Evolutionary conservation across 2,888 invertebrate species (phyloP), one percentile per base, ranked within the genome.

Genomic region (Philhelius pedissequus): DNA sequence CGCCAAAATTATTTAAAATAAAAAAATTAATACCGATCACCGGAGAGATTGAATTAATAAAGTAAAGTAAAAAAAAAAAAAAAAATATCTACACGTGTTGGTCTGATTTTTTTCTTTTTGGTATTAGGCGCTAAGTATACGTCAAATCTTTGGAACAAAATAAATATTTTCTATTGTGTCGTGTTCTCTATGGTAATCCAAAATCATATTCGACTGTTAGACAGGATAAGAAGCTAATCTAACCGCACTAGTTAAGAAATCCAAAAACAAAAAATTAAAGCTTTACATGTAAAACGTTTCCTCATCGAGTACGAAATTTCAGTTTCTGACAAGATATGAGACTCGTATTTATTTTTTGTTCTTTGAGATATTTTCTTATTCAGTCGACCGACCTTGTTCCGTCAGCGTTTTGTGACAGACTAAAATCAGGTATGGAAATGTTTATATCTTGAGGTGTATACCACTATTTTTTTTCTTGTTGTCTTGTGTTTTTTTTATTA

Each of bases 371-470:
- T 54, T 30, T 56, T 78, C 52, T 58, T 68, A 40, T 70, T 68
- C 64, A 84, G 80, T 76, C 77, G 70, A 79, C 88, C 89, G 90
- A 91, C 89, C 91, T 90, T 89, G 89, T 89, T 89, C 89, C 90
- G 89, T 90, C 90, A 90, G 89, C 90, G 90, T 89, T 90, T 88
- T 90, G 89, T 90, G 89, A 90, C 90, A 90, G 90, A 91, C 90
- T 91, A 89, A 89, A 90, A 88, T 87, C 87, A 86, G 86, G 87
- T 87, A 87, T 87, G 84, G 81, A 86, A 86, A 79, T 86, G 87
- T 86, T 87, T 87, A 86, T 86, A 86, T 79, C 62, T 86, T 82
- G 79, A 80, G 80, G 76, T 86, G 86, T 86, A 86, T 86, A 86
- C 86, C 80, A 86, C 77, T 81, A 77, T 75, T 64, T 43, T 43